Evolutionary conservation across 1,140 invertebrate species (phyloP).

Genomic region (Leguminivora glycinivorella): DNA sequence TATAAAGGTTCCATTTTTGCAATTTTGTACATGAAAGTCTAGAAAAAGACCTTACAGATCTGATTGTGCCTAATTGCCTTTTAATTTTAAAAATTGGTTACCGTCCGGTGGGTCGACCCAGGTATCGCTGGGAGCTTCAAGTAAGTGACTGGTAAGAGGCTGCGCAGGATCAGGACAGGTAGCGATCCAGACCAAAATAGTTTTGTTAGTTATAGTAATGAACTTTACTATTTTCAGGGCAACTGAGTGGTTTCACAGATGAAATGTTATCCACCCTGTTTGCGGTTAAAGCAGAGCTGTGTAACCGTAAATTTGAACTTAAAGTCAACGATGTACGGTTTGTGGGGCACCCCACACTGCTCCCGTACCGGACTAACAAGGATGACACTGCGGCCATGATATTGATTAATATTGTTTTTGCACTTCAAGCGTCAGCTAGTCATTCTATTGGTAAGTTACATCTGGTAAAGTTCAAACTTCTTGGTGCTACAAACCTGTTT

Average conservation of each 20-base stretch:
- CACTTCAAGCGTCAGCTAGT: constrained; percentile 91
- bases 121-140: too few species aligned
- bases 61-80: too few species aligned
- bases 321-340: constrained; percentile 97
- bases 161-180: too few species aligned
- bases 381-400: constrained; percentile 85
- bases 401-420: constrained; percentile 96
- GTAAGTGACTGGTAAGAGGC: too few species aligned
- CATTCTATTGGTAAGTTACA: constrained; percentile 86
- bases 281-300: constrained; percentile 93
- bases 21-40: too few species aligned
- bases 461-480: neutral
- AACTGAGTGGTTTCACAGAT: constrained; percentile 88
- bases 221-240: constrained; percentile 58
- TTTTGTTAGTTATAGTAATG: neutral
- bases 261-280: constrained; percentile 94
- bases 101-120: too few species aligned
- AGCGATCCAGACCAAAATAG: too few species aligned
- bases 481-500: too few species aligned
- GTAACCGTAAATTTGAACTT: constrained; percentile 94
- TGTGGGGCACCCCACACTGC: constrained; percentile 93
- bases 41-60: too few species aligned
- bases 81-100: too few species aligned
- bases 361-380: constrained; percentile 83
- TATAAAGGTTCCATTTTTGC: too few species aligned